These are phyloP conservation scores for Phallusia fumigata DNA, from an alignment of 23 tunicate genomes.

Conservation along the genomic window DNA sequence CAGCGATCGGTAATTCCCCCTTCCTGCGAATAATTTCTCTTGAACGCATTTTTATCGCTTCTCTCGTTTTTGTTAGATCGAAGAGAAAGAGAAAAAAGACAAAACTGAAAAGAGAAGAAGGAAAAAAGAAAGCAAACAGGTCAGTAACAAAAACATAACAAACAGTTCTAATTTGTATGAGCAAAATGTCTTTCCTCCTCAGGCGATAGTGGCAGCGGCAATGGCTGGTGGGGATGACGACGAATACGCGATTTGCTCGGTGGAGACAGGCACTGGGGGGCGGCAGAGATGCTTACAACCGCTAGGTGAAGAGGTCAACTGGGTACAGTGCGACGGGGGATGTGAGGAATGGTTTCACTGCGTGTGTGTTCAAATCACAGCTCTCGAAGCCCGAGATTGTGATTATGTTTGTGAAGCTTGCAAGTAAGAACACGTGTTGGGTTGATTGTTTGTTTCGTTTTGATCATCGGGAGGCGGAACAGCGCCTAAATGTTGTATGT, in stretches of 20 bases:
- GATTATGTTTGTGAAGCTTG: conserved; percentile 82
- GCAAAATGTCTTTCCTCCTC: too few species aligned
- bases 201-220: conserved; percentile 24
- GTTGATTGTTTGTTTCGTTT: too few species aligned
- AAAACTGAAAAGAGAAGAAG: conserved; percentile 40
- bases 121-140: conserved; percentile 30
- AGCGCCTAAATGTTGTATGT: too few species aligned
- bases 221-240: conserved; percentile 39
- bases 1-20: not conserved
- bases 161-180: too few species aligned
- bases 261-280: conserved; percentile 44
- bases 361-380: conserved; percentile 70
- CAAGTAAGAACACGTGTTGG: too few species aligned
- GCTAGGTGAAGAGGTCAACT: conserved; percentile 85
- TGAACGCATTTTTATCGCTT: not conserved
- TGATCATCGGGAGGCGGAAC: too few species aligned
- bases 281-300: conserved; percentile 56
- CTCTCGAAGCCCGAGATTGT: conserved; percentile 66
- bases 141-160: not conserved
- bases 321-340: conserved; percentile 95
- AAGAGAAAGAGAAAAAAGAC: conserved; percentile 31
- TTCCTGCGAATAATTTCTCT: not conserved
- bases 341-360: conserved; percentile 97
- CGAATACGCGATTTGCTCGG: conserved; percentile 84
- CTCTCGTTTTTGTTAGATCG: conserved; percentile 23